These are phyloP conservation scores for Hucho hucho DNA, from an alignment of 2,113 vertebrate genomes.

Conservation along the genomic window DNA sequence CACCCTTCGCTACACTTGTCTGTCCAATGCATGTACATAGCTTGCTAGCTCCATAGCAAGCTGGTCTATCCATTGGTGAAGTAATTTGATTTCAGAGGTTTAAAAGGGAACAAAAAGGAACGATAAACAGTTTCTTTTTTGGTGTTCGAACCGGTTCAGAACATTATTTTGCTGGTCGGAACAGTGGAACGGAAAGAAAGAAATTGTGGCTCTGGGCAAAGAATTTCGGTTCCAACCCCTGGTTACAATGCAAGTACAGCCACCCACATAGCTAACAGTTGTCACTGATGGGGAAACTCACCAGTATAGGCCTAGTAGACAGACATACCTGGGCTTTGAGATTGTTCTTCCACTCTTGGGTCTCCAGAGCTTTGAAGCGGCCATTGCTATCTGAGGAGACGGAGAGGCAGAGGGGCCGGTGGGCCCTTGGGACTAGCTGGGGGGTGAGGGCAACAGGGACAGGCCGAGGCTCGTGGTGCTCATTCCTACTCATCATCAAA, in stretches of 20 bases:
- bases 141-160: no score
- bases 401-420: slow-evolving; percentile 66
- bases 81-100: no score
- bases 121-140: no score
- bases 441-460: slow-evolving; percentile 60
- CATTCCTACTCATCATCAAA: slow-evolving; percentile 72
- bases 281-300: neutral
- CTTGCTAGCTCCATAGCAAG: no score
- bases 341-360: slow-evolving; percentile 73
- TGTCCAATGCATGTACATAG: no score
- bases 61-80: no score
- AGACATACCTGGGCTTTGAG: slow-evolving; percentile 74
- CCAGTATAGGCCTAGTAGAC: neutral
- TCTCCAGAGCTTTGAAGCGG: slow-evolving; percentile 68
- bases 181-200: no score
- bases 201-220: no score
- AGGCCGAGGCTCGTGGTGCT: slow-evolving; percentile 48
- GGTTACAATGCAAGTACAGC: neutral
- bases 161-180: no score
- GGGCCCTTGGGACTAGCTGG: slow-evolving; percentile 60
- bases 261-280: neutral
- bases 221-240: no score
- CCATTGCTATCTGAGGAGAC: slow-evolving; percentile 72
- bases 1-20: no score
- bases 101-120: no score